These are phyloP conservation scores for Podarcis raffonei DNA, from an alignment of 2,113 vertebrate species.

Conservation along the genomic window DNA sequence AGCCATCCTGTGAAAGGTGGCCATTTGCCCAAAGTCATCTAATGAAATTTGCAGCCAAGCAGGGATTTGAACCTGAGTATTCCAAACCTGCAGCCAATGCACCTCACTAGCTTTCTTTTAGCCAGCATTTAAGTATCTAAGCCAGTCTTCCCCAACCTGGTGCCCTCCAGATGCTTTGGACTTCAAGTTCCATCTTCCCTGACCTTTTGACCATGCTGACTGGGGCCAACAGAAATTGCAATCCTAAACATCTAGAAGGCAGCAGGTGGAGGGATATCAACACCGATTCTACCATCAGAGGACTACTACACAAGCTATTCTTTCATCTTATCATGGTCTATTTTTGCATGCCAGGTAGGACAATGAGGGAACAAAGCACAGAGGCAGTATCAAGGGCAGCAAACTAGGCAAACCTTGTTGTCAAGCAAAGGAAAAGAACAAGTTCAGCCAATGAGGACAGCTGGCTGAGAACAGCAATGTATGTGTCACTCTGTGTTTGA, in stretches of 20 bases:
- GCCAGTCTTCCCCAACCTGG: too few relatives aligned
- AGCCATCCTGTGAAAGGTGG: neutral
- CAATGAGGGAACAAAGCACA: neutral
- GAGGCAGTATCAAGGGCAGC: neutral
- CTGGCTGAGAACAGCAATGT: neutral
- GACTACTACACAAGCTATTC: too few relatives aligned
- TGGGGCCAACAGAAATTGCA: too few relatives aligned
- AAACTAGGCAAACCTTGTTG: neutral
- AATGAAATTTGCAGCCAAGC: neutral
- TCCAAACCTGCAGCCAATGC: too few relatives aligned
- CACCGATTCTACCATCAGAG: too few relatives aligned
- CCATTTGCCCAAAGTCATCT: neutral
- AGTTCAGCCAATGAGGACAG: neutral
- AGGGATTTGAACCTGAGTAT: neutral
- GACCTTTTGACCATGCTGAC: neutral
- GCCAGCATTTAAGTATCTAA: neutral
- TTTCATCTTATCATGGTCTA: neutral
- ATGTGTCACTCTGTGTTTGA: neutral
- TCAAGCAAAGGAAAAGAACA: slow-evolving; percentile 1
- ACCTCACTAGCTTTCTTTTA: neutral
- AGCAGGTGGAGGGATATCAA: too few relatives aligned
- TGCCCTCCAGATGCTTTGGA: neutral
- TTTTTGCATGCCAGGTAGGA: neutral
- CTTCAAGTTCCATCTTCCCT: neutral
- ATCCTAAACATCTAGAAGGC: too few relatives aligned